These are phyloP conservation scores for Drosophila hawaiiensis DNA, from an alignment of 2,888 invertebrate species.

Conservation along the genomic window DNA sequence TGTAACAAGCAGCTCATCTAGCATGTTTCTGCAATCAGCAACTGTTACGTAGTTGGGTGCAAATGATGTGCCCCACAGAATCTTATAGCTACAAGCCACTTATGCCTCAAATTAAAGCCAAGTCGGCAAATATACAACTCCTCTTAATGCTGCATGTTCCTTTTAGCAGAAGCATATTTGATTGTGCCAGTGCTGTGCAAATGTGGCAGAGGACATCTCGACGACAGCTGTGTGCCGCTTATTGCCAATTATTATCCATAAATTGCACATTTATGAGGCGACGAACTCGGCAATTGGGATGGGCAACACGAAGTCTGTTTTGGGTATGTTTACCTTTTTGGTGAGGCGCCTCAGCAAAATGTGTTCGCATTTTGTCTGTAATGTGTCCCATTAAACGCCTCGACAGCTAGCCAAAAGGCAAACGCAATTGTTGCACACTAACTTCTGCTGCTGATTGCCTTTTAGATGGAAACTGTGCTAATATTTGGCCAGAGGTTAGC, in stretches of 20 bases:
- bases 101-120: constrained; percentile 55
- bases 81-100: constrained; percentile 44
- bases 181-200: constrained; percentile 44
- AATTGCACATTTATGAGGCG: constrained; percentile 75
- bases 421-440: constrained; percentile 53
- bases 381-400: constrained; percentile 71
- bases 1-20: constrained; percentile 32
- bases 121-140: constrained; percentile 29
- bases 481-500: constrained; percentile 64
- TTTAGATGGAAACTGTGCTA: constrained; percentile 40
- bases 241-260: constrained; percentile 82
- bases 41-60: constrained; percentile 20
- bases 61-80: constrained; percentile 38
- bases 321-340: constrained; percentile 66
- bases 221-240: constrained; percentile 76
- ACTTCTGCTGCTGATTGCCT: constrained; percentile 62
- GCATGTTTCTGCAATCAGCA: constrained; percentile 21
- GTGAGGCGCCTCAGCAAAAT: constrained; percentile 46
- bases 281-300: constrained; percentile 4
- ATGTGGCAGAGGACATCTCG: constrained; percentile 38
- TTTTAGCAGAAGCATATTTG: constrained; percentile 42
- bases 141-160: constrained; percentile 21
- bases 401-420: constrained; percentile 27
- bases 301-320: constrained; percentile 1
- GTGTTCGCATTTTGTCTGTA: constrained; percentile 71